Base-by-base conservation (phyloP, 1,140 invertebrate species). In the Linepithema humile region DNA sequence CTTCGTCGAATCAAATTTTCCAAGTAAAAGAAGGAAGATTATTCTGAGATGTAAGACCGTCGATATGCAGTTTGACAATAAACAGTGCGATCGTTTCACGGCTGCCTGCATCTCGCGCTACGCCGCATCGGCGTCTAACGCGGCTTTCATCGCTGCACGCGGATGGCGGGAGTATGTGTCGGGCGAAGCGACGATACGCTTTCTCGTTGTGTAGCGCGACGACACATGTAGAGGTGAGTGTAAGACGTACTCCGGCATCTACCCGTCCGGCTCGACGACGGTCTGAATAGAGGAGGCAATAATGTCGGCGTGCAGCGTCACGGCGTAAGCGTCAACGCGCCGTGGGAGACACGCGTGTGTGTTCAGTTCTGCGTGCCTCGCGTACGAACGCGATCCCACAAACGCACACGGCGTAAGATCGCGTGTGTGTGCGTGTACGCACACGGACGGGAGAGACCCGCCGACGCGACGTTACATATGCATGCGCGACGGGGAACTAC, bases 231-330 rank as follows among this genome's bases (percentile, higher is more conserved):
- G 15, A 38, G 5, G 6, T 9, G 57, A 15, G 15, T 50, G 53
- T 32, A 53, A 75, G 45, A 75, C 40, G 3, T n/a, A 43, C 12
- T 40, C n/a, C 29, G 57, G 29, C 32, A 55, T 74, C 32, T 48
- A 48, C 9, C 29, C 38, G 9, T 12, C 4, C 1, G n/a, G n/a
- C 26, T 57, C 23, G 29, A 43, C 17, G 40, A n/a, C 59, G 12
- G 26, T 35, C 35, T 67, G 82, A 86, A 84, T 86, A 62, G 72
- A 73, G 70, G 38, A 73, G 65, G 45, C 87, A 87, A 88, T 88
- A 87, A 75, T 74, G 77, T 48, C 60, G 10, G 35, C 60, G 57
- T 62, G 48, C 35, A 32, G 43, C 38, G 59, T 40, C 53, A 38
- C 40, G 48, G 45, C 29, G 40, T 55, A 77, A 83, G 80, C 73